Evolutionary conservation across 2,888 invertebrate species (phyloP).

Genomic region (Nasonovia ribisnigri): DNA sequence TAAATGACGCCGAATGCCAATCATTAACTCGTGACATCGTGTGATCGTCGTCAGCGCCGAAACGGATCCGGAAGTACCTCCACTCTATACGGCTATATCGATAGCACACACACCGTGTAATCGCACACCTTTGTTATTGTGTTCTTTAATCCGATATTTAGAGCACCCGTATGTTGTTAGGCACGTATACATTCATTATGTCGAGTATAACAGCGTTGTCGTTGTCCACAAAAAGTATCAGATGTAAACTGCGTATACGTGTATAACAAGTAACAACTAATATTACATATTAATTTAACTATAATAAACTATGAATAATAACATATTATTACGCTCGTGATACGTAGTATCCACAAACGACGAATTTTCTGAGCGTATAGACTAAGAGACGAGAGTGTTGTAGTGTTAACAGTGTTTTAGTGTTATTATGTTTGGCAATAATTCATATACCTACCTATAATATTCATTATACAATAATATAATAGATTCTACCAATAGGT

Average conservation of each 20-base stretch:
- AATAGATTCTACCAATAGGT: not conserved
- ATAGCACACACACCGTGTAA: not conserved
- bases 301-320: too few species aligned
- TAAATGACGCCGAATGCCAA: not conserved
- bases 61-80: not conserved
- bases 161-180: not conserved
- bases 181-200: not conserved
- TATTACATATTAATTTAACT: too few species aligned
- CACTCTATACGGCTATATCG: not conserved
- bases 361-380: too few species aligned
- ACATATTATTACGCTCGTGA: not conserved
- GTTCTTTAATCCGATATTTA: constrained; percentile 10
- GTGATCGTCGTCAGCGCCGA: not conserved
- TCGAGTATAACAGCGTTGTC: not conserved
- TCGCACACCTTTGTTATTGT: not conserved
- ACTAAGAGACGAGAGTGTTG: too few species aligned
- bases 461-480: not conserved
- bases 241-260: not conserved
- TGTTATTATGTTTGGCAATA: not conserved
- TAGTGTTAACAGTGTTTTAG: too few species aligned
- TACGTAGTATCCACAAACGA: not conserved
- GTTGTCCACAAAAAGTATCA: not conserved
- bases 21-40: too few species aligned
- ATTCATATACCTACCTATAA: not conserved
- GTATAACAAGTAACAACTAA: too few species aligned